Base-by-base conservation (phyloP, 2,888 invertebrate genomes). In the Caenorhabditis virilis region DNA sequence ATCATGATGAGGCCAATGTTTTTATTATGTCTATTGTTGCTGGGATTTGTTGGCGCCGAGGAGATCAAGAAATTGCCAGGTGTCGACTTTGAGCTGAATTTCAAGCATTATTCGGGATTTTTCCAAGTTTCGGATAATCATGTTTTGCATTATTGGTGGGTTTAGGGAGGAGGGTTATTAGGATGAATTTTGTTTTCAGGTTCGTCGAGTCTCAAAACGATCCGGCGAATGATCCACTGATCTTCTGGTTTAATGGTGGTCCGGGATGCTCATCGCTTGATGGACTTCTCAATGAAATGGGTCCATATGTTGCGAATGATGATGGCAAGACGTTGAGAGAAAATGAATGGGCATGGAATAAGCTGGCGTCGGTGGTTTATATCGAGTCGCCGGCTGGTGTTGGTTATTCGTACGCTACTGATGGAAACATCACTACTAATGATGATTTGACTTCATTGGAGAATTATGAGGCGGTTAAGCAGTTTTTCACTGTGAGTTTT, bases 371-470 rank as follows among this genome's bases (percentile, higher is more conserved):
- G 63, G 84, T 87, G 62, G 70, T 87, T 52, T 87, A 85, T 73
- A 73, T 87, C 61, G 87, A 87, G 73, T 83, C 87, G 1, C 87
- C 87, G 15, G 87, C 86, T 26, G 87, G 87, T 42, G 87, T 87
- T 42, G 87, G 87, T 5, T 87, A 83, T 72, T 87, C 87, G 1
- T 87, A 86, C 74, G 79, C 85, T 16, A 78, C 78, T 23, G 84
- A 85, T 72, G 82, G 83, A 46, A 83, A 85, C 53, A 84, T 84
- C 74, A 83, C 77, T 22, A 74, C 78, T 33, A 74, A 77, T 46
- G 78, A 82, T 47, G 77, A 84, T 68, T 76, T 79, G 78, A 84
- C 84, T 15, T 83, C 87, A 2, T 39, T 73, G 2, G 84, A 86
- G 67, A 87, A 87, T 74, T 84, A 84, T 69, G 76, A 82, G 25